phyloP scores from a whole-genome alignment of 2,888 invertebrate species.

The Lydus trimaculatus region DNA sequence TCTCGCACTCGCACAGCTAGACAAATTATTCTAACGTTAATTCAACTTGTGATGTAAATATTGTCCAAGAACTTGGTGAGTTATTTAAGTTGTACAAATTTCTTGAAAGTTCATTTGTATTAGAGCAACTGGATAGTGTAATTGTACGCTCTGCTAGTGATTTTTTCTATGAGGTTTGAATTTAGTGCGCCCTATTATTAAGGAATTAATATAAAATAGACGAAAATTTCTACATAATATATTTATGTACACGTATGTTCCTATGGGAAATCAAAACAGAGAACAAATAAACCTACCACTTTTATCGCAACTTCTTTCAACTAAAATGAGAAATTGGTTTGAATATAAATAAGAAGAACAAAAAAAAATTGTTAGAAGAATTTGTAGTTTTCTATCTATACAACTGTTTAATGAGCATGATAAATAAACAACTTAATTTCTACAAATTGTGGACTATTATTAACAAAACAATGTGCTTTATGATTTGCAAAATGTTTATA shows the following conservation, averaged over 20 bases:
- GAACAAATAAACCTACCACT: conserved; percentile 53
- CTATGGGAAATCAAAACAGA: conserved; percentile 53
- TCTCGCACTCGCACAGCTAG: too few relatives aligned
- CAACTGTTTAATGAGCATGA: conserved; percentile 10
- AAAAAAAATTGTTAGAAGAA: not conserved
- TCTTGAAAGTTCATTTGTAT: too few relatives aligned
- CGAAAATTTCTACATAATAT: conserved; percentile 47
- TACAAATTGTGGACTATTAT: conserved; percentile 18
- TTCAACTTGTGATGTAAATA: too few relatives aligned
- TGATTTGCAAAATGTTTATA: conserved; percentile 30
- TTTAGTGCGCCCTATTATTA: conserved; percentile 12
- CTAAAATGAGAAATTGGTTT: conserved; percentile 49
- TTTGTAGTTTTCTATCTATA: conserved; percentile 9
- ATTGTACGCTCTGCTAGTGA: too few relatives aligned
- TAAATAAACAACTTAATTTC: conserved; percentile 22
- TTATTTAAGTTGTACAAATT: too few relatives aligned
- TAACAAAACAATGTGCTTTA: conserved; percentile 26
- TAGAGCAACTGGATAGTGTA: too few relatives aligned
- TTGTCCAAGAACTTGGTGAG: too few relatives aligned
- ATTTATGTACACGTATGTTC: conserved; percentile 49
- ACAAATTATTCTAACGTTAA: too few relatives aligned
- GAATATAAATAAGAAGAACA: conserved; percentile 44
- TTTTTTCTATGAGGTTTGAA: too few relatives aligned
- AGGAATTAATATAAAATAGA: conserved; percentile 28
- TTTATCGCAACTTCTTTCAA: conserved; percentile 53